Conservation (phyloP, 2,797 vertebrate species). For the Anas capensis region DNA sequence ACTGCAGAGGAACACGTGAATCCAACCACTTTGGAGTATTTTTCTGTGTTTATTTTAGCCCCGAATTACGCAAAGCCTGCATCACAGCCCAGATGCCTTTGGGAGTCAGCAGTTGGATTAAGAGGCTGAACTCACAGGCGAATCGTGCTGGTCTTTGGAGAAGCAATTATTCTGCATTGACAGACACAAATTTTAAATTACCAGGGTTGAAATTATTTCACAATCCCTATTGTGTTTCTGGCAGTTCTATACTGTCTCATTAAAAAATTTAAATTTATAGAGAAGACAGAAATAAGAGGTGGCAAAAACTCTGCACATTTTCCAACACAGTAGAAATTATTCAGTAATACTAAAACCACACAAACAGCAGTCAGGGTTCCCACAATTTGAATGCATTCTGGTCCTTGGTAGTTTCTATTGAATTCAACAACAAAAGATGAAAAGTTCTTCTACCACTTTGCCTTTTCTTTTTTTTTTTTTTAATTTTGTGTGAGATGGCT, state of each 20-base stretch:
- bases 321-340: constrained; percentile 1
- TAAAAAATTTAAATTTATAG: neutral
- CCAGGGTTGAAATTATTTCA: neutral
- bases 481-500: neutral
- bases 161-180: constrained; percentile 42
- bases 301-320: neutral
- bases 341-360: neutral
- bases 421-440: neutral
- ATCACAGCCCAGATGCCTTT: neutral
- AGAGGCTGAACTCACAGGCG: neutral
- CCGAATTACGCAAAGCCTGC: neutral
- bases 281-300: constrained; percentile 16
- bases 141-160: neutral
- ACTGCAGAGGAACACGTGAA: fast-evolving
- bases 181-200: neutral
- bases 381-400: neutral
- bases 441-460: neutral
- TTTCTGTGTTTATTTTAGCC: neutral
- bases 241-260: neutral
- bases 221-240: neutral
- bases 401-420: neutral
- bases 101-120: neutral
- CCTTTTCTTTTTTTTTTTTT: neutral
- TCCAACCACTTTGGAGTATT: fast-evolving
- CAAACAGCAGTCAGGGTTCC: neutral